Conservation (phyloP, 2,113 vertebrate genomes). For the Dermatemys mawii region DNA sequence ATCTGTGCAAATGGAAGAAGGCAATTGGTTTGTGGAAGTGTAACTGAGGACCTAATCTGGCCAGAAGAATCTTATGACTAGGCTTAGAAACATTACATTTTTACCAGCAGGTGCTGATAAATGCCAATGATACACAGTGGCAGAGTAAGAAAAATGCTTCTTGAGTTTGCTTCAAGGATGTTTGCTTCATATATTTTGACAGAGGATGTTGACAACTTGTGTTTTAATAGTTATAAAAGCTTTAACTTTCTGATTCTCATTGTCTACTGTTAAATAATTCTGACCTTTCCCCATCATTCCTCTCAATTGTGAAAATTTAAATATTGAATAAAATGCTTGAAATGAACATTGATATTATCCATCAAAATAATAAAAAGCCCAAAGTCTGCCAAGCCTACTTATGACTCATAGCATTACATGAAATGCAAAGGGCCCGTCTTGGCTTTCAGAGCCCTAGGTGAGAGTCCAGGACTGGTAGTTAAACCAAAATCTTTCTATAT, state of each 20-base stretch:
- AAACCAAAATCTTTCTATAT: background rate
- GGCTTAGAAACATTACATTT: background rate
- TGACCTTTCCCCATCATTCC: background rate
- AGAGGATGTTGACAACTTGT: background rate
- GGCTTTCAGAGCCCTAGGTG: background rate
- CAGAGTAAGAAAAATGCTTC: background rate
- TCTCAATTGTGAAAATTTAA: background rate
- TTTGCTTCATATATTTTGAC: background rate
- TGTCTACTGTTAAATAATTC: background rate
- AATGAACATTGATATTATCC: background rate
- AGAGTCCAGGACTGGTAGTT: background rate
- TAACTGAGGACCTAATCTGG: background rate
- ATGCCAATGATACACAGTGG: background rate
- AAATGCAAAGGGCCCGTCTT: background rate
- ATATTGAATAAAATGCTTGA: background rate
- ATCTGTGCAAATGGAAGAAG: background rate
- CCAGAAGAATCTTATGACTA: background rate
- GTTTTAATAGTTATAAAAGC: background rate
- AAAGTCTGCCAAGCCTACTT: background rate
- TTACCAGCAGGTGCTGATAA: background rate
- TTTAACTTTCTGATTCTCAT: background rate
- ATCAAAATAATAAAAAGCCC: background rate
- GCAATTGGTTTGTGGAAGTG: background rate
- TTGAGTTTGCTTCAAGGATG: background rate
- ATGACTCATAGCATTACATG: background rate